phyloP scores from a whole-genome alignment of 1,140 invertebrate species.

The Druon quercuslanigerum region DNA sequence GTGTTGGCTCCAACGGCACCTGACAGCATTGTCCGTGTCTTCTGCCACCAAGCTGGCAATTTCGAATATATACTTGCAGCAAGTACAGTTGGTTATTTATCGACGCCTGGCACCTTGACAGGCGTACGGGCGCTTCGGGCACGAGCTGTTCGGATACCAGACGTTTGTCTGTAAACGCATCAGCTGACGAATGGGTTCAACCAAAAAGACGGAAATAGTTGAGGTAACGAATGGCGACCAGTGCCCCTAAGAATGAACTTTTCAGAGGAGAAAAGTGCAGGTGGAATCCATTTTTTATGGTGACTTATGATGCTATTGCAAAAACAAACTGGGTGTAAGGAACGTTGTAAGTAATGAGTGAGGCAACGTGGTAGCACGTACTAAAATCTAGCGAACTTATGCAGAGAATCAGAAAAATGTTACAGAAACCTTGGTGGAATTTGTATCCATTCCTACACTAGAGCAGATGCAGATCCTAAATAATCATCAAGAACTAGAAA shows the following conservation, averaged over 20 bases:
- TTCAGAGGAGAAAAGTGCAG: no score
- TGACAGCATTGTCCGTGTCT: constrained; percentile 25
- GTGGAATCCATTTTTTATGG: no score
- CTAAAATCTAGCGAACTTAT: no score
- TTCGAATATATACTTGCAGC: constrained; percentile 10
- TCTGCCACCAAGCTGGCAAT: constrained; percentile 27
- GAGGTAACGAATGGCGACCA: background rate
- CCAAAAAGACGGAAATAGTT: constrained; percentile 41
- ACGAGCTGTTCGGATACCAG: constrained; percentile 37
- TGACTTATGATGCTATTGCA: no score
- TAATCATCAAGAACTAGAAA: background rate
- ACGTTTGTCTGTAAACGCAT: constrained; percentile 39
- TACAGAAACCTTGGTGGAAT: no score
- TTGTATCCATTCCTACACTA: no score
- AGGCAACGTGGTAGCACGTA: no score
- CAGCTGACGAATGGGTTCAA: constrained; percentile 34
- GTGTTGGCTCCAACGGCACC: constrained; percentile 19
- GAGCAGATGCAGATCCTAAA: no score
- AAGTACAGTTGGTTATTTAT: constrained; percentile 36
- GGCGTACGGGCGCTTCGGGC: constrained; percentile 32
- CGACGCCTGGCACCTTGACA: constrained; percentile 37
- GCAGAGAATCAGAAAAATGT: no score
- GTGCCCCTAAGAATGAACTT: no score
- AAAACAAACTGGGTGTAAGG: no score
- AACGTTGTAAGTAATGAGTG: no score